A percentile compares a stretch with the other conserved stretches of the same genome.
These are phyloP conservation scores for Sitophilus oryzae DNA, from an alignment of 1,140 invertebrate species.

Conservation along the genomic window DNA sequence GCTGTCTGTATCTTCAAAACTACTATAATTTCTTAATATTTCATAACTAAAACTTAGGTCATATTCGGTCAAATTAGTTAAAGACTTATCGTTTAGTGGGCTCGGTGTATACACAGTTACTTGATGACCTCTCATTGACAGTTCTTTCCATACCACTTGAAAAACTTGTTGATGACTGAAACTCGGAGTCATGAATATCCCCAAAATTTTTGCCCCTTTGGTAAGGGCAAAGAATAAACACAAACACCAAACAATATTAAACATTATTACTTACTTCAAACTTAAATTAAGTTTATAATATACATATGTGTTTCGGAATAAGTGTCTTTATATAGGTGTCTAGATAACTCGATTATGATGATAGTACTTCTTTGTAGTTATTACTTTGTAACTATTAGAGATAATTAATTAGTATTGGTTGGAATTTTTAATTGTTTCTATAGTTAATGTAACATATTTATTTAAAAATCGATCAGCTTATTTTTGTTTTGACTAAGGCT, in stretches of 20 bases:
- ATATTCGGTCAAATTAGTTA: constrained; percentile 32
- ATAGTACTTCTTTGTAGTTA: too few species aligned
- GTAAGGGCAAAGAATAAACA: too few species aligned
- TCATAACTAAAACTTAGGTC: constrained; percentile 23
- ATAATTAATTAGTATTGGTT: too few species aligned
- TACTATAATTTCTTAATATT: background rate
- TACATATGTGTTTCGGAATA: too few species aligned
- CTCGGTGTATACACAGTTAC: constrained; percentile 30
- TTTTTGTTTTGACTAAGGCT: too few species aligned
- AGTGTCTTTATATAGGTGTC: too few species aligned
- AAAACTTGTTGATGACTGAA: constrained; percentile 48
- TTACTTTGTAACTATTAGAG: too few species aligned
- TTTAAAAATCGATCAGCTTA: too few species aligned
- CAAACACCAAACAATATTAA: background rate
- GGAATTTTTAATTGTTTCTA: too few species aligned
- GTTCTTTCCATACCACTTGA: constrained; percentile 38
- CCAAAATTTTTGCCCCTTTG: constrained; percentile 34
- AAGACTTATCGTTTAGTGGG: constrained; percentile 25
- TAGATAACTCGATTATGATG: too few species aligned
- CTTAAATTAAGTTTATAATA: too few species aligned
- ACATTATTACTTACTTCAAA: background rate
- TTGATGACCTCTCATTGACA: constrained; percentile 31
- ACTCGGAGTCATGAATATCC: constrained; percentile 46
- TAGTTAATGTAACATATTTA: too few species aligned
- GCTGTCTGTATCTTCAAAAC: background rate